phyloP scores from a whole-genome alignment of 2,113 vertebrate species.

The Coptodon rendalli region DNA sequence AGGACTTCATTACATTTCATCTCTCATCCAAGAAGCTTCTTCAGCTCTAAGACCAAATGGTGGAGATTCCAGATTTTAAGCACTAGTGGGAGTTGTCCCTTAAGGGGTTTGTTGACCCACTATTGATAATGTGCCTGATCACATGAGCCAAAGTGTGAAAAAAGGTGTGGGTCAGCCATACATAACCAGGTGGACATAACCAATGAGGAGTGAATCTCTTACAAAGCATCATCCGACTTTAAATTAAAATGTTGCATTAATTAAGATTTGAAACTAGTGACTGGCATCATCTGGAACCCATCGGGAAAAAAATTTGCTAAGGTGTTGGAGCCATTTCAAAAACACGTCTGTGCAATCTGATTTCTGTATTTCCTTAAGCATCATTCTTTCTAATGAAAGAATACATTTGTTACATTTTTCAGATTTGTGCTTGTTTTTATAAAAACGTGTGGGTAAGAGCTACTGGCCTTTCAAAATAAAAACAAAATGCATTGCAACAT shows the following conservation, averaged over 20 bases:
- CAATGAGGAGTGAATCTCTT: neutral
- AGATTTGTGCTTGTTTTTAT: neutral
- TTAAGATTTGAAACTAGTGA: neutral
- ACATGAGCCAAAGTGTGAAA: neutral
- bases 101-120: neutral
- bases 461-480: neutral
- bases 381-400: neutral
- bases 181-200: neutral
- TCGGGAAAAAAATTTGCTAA: neutral
- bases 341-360: neutral
- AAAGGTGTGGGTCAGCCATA: neutral
- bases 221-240: neutral
- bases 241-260: neutral
- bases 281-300: too few relatives aligned
- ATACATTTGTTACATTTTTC: rapidly evolving
- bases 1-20: neutral
- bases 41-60: neutral
- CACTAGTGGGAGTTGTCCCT: neutral
- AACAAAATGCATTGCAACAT: rapidly evolving
- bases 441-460: neutral
- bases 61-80: neutral
- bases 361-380: neutral
- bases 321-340: neutral
- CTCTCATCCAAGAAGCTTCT: neutral
- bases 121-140: neutral